phyloP scores from a whole-genome alignment of 2,888 invertebrate species.

The Pardosa pseudoannulata region DNA sequence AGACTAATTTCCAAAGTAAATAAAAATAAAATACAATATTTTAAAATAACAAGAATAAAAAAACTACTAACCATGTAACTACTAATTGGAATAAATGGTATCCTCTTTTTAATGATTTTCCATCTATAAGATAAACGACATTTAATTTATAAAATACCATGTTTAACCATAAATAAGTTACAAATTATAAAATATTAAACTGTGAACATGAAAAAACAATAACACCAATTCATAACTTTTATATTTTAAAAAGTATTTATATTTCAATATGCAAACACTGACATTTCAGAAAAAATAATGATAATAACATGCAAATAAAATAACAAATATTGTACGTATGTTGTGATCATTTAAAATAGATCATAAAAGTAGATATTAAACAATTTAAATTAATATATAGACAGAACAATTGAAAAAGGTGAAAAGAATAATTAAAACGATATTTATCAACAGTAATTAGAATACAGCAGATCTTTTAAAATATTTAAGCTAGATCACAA shows the following conservation, averaged over 20 bases:
- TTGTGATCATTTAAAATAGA: background rate
- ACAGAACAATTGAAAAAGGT: too few species aligned
- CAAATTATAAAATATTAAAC: background rate
- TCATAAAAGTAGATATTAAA: background rate
- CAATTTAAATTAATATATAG: background rate
- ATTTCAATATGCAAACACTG: background rate
- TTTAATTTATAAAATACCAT: background rate
- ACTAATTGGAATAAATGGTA: background rate
- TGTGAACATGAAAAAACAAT: background rate
- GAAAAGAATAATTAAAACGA: background rate
- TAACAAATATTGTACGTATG: background rate
- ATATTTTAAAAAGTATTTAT: background rate
- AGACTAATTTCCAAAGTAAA: background rate
- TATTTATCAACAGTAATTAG: background rate
- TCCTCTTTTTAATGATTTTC: slow-evolving; percentile 20
- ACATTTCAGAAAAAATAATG: background rate
- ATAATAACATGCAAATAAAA: background rate
- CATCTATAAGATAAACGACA: slow-evolving; percentile 5
- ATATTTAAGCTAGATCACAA: background rate
- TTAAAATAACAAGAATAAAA: background rate
- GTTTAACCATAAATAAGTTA: background rate
- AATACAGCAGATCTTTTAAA: background rate
- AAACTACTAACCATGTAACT: slow-evolving; percentile 61
- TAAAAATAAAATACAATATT: background rate
- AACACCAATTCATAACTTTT: background rate